These are phyloP conservation scores for Cyanoliseus patagonus DNA, from an alignment of 2,113 vertebrate genomes.

Conservation along the genomic window DNA sequence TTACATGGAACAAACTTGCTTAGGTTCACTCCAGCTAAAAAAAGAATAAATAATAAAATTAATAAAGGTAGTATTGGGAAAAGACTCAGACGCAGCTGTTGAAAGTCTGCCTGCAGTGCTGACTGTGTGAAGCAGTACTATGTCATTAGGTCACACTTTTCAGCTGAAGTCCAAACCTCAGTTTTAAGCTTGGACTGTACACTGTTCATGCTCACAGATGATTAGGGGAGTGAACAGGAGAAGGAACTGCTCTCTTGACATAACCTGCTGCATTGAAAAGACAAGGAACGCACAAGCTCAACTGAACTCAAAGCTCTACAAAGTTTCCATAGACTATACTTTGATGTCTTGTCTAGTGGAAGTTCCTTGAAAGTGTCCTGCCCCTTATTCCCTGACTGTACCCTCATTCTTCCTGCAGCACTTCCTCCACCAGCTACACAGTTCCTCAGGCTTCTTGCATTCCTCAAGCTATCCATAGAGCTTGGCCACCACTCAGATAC, in stretches of 20 bases:
- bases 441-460: not conserved
- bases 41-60: not conserved
- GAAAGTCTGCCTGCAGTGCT: not conserved
- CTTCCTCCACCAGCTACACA: not conserved
- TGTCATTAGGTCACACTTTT: not conserved
- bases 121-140: not conserved
- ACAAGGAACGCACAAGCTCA: not conserved
- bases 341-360: not conserved
- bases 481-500: not conserved
- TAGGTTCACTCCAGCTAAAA: not conserved
- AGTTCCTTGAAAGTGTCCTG: not conserved
- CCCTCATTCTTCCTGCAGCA: not conserved
- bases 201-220: not conserved
- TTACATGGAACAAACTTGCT: not conserved
- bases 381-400: not conserved
- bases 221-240: not conserved
- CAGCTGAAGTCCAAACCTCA: not conserved
- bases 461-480: not conserved
- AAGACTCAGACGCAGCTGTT: not conserved
- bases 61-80: not conserved
- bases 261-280: not conserved
- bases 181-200: not conserved
- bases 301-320: not conserved
- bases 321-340: not conserved
- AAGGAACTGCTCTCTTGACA: not conserved